Conservation (phyloP, 2,888 invertebrate genomes). For the Crocallis elinguaria region DNA sequence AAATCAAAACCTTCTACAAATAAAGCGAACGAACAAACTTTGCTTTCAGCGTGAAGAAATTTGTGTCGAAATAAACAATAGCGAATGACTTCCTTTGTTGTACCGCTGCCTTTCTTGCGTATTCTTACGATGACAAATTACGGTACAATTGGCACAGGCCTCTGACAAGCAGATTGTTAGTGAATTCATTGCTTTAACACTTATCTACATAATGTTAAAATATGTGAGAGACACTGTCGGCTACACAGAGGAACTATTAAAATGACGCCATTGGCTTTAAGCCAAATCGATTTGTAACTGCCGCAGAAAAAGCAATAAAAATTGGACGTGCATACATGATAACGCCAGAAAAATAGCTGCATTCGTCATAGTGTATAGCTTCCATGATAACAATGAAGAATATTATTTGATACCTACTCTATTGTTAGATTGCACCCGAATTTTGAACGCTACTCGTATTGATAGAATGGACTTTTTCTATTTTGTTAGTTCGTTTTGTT, state of each 20-base stretch:
- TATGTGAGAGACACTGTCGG: conserved; percentile 48
- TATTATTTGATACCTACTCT: conserved; percentile 47
- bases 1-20: conserved; percentile 1
- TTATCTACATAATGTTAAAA: conserved; percentile 43
- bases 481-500: conserved; percentile 18
- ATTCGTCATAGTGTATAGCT: conserved; percentile 67
- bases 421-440: conserved; percentile 35
- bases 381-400: conserved; percentile 63
- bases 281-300: conserved; percentile 83
- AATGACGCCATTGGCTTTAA: conserved; percentile 77
- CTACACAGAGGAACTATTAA: conserved; percentile 70
- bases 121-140: background rate
- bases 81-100: conserved; percentile 1
- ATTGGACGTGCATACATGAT: conserved; percentile 77
- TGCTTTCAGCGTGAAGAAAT: conserved; percentile 14
- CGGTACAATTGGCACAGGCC: conserved; percentile 7
- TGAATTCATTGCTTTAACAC: conserved; percentile 38
- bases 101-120: conserved; percentile 2
- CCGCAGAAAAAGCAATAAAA: conserved; percentile 81
- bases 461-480: conserved; percentile 14
- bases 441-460: conserved; percentile 13
- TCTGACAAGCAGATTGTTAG: conserved; percentile 5
- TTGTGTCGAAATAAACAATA: conserved; percentile 16
- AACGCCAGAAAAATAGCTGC: conserved; percentile 73
- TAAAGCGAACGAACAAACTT: conserved; percentile 17